Evolutionary conservation across 2,888 invertebrate species (phyloP).

Genomic region (Ashinkailepas kermadecensis): DNA sequence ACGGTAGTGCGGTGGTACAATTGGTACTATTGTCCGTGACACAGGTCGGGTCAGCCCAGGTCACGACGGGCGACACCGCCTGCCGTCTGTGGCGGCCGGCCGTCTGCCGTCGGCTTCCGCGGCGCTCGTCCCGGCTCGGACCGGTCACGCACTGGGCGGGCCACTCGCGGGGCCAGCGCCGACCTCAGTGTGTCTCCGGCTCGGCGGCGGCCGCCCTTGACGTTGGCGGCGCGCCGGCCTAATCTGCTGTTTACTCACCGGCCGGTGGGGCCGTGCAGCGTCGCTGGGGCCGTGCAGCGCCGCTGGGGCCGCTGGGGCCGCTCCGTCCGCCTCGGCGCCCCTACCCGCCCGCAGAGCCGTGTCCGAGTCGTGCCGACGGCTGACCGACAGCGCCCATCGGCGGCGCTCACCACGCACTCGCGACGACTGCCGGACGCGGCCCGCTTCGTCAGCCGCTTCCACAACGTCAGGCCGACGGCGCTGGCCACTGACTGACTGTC

Average conservation of each 20-base stretch:
- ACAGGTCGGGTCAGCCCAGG: no score
- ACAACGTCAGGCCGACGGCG: neutral
- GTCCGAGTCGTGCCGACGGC: neutral
- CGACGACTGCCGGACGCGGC: neutral
- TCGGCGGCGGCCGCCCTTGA: no score
- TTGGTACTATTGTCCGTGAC: no score
- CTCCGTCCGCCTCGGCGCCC: neutral
- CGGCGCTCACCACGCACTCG: neutral
- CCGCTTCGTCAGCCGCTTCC: neutral
- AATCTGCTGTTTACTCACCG: conserved; percentile 11
- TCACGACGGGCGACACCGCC: no score
- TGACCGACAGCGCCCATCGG: no score
- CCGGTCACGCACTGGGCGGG: no score
- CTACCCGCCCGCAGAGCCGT: neutral
- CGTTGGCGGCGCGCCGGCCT: neutral
- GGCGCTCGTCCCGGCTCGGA: no score
- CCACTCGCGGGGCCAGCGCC: no score
- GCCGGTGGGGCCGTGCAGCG: neutral
- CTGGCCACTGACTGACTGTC: neutral
- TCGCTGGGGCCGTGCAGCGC: neutral
- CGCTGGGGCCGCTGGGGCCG: neutral
- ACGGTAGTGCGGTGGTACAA: no score
- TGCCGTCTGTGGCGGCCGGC: no score
- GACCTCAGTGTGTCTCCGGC: no score
- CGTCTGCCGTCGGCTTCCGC: no score